These are phyloP conservation scores for Gnathonemus longibarbis DNA, from an alignment of 2,113 vertebrate genomes.

Conservation along the genomic window DNA sequence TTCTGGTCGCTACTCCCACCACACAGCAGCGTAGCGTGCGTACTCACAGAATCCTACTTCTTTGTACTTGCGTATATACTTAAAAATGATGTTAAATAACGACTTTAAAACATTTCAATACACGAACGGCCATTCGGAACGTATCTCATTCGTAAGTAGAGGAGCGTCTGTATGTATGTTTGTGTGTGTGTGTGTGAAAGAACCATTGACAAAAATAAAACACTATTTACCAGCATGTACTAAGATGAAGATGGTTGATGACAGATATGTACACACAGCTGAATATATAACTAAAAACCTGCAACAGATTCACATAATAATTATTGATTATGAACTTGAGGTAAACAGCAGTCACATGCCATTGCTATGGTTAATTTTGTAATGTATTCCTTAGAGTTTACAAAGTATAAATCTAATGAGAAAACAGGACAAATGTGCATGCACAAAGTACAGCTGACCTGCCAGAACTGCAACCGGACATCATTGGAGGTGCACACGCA, in stretches of 20 bases:
- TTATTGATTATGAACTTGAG: background rate
- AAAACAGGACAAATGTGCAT: background rate
- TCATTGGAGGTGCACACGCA: background rate
- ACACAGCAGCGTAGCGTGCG: fast-evolving
- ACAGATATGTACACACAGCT: background rate
- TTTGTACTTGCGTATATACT: too few relatives aligned
- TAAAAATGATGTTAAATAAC: too few relatives aligned
- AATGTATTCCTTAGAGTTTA: background rate
- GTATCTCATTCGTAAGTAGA: too few relatives aligned
- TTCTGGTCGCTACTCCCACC: too few relatives aligned
- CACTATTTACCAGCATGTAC: background rate
- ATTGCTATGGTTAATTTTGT: background rate
- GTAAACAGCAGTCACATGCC: background rate
- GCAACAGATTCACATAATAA: background rate
- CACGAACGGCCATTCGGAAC: too few relatives aligned
- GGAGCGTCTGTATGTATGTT: too few relatives aligned
- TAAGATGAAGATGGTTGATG: background rate
- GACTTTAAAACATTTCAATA: too few relatives aligned
- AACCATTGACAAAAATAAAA: background rate
- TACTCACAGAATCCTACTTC: too few relatives aligned
- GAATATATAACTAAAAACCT: background rate
- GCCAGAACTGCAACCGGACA: background rate
- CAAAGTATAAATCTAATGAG: background rate
- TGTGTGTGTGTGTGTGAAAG: too few relatives aligned
- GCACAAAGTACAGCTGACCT: background rate